These are phyloP conservation scores for Ammodytes marinus DNA, from an alignment of 2,113 vertebrate genomes.

Conservation along the genomic window DNA sequence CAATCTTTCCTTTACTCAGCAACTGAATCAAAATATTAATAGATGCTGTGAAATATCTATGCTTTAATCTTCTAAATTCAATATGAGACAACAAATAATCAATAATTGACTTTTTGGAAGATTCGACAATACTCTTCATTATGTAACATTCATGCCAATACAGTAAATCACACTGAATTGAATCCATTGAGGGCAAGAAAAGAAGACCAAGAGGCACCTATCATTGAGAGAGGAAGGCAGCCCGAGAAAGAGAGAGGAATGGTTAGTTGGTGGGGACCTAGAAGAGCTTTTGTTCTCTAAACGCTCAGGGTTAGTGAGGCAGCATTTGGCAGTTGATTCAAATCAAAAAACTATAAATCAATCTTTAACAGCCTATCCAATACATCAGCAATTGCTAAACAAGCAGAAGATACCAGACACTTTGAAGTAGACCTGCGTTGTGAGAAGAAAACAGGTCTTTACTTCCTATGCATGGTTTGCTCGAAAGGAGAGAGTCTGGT, in stretches of 20 bases:
- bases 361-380: constrained; percentile 78
- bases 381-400: constrained; percentile 33
- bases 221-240: constrained; percentile 44
- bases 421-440: constrained; percentile 54
- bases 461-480: constrained; percentile 17
- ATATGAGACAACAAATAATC: not conserved
- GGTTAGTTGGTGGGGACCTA: constrained; percentile 70
- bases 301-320: constrained; percentile 65
- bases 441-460: constrained; percentile 40
- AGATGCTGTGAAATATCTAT: not conserved
- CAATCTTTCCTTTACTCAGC: not conserved
- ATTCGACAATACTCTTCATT: constrained; percentile 15
- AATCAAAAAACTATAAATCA: constrained; percentile 79
- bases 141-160: constrained; percentile 10
- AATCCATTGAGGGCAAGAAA: constrained; percentile 43
- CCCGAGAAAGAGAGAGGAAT: constrained; percentile 48
- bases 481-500: constrained; percentile 46
- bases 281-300: constrained; percentile 71
- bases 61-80: not conserved
- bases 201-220: constrained; percentile 52
- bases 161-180: constrained; percentile 2
- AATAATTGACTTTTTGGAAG: constrained; percentile 20
- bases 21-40: not conserved
- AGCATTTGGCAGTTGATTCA: constrained; percentile 77
- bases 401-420: constrained; percentile 37